Conservation (phyloP, 2,113 vertebrate species). For the Pseudopipra pipra region DNA sequence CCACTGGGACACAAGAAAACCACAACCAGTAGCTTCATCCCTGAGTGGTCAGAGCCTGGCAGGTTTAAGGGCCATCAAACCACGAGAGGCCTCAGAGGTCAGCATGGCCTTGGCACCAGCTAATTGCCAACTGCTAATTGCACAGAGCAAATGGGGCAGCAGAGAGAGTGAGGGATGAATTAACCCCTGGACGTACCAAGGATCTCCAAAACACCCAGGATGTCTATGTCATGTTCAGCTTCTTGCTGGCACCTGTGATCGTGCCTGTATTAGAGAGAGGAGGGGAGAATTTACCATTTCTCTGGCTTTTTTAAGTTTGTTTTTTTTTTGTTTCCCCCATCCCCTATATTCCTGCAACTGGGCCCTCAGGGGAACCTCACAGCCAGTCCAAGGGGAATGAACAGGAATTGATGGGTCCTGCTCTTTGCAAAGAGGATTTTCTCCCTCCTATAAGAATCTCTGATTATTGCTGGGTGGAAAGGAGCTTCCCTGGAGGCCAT, state of each 20-base stretch:
- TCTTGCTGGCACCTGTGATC: neutral
- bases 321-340: too few species aligned
- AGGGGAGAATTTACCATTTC: neutral
- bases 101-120: neutral
- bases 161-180: neutral
- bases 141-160: neutral
- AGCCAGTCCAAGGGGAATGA: neutral
- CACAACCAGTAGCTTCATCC: neutral
- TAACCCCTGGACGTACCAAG: fast-evolving
- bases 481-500: too few species aligned
- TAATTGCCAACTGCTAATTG: neutral
- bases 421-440: neutral
- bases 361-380: too few species aligned
- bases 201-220: neutral
- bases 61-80: neutral
- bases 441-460: neutral
- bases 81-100: neutral
- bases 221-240: neutral
- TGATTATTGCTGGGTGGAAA: neutral
- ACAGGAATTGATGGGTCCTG: fast-evolving
- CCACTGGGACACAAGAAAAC: fast-evolving
- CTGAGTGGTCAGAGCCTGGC: neutral
- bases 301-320: neutral
- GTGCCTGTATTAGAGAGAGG: neutral
- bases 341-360: too few species aligned